Evolutionary conservation across 2,113 vertebrate species (phyloP), one percentile per base, ranked within the genome.

Genomic region (Sinocyclocheilus maitianheensis): DNA sequence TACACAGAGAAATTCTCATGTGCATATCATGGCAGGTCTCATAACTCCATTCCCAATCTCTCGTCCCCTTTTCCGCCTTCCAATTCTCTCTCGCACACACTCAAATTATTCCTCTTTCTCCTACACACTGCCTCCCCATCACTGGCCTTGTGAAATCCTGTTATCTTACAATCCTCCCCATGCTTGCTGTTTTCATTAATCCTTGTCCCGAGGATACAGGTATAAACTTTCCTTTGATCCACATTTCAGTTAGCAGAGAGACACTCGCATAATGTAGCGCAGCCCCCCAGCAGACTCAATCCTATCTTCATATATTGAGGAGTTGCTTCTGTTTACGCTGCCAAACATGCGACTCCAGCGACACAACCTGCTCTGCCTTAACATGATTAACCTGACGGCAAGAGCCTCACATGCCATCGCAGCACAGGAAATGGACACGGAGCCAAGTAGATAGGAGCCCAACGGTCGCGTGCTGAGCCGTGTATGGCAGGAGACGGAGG

Each of bases 161-260:
- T 88, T 90, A 88, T 88, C 83, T 67, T 63, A 34, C 77, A 81
- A 78, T 84, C 85, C 78, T 51, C 75, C 87, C 78, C 63, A 55
- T 84, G 89, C 84, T 92, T 91, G 92, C 87, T 93, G 91, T 92
- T 93, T 91, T 88, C 92, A 93, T 95, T 95, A 93, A 92, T 93
- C 91, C 90, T 94, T 94, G 92, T 95, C 94, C 93, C 87, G 90
- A 82, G 94, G 94, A 96, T 94, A 94, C 72, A 89, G 91, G 74
- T 88, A 91, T 96, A 96, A 96, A 95, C 93, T 91, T 94, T 91
- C 89, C 95, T 96, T 96, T 96, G 95, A 96, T 96, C 95, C 94
- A 90, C 90, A 91, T 92, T 96, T 96, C 95, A 95, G 95, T 94
- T 93, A 91, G 92, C 90, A 92, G 58, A 90, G 91, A 90, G 91